Conservation (phyloP, 2,113 vertebrate species). For the Lasiurus cinereus region DNA sequence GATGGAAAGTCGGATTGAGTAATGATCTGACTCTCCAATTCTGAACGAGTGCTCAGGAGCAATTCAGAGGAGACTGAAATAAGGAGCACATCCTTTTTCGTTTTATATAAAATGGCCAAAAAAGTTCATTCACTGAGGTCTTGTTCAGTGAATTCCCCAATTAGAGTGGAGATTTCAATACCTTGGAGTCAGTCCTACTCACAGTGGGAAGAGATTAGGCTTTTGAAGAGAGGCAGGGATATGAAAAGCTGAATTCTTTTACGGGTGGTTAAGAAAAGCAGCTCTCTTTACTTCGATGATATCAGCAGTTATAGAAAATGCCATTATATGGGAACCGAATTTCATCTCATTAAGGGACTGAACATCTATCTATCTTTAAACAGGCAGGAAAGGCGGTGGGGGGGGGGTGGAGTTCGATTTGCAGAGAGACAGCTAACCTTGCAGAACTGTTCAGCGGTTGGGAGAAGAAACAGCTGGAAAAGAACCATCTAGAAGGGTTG, state of each 20-base stretch:
- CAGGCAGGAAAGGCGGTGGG: neutral
- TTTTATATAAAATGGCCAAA: conserved; percentile 62
- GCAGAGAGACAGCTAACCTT: conserved; percentile 38
- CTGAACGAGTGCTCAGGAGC: conserved; percentile 48
- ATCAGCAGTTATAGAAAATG: conserved; percentile 78
- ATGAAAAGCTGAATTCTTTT: conserved; percentile 55
- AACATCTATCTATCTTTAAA: conserved; percentile 55
- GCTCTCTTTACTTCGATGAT: conserved; percentile 61
- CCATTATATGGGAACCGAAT: conserved; percentile 56
- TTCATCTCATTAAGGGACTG: conserved; percentile 71
- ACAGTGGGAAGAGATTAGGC: neutral
- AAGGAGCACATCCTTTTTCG: conserved; percentile 62
- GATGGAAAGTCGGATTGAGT: neutral
- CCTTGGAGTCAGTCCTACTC: neutral
- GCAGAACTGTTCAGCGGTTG: neutral
- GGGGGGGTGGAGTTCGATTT: conserved; percentile 35
- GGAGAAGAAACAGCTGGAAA: neutral
- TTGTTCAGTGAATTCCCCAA: conserved; percentile 62
- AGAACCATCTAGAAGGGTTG: neutral
- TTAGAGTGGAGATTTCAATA: conserved; percentile 53
- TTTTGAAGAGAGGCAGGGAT: conserved; percentile 40
- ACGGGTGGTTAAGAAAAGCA: conserved; percentile 59
- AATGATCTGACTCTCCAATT: neutral
- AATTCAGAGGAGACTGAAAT: conserved; percentile 62
- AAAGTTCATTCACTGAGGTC: conserved; percentile 65